These are phyloP conservation scores for Tinea trinotella DNA, from an alignment of 2,888 invertebrate species.

Conservation along the genomic window DNA sequence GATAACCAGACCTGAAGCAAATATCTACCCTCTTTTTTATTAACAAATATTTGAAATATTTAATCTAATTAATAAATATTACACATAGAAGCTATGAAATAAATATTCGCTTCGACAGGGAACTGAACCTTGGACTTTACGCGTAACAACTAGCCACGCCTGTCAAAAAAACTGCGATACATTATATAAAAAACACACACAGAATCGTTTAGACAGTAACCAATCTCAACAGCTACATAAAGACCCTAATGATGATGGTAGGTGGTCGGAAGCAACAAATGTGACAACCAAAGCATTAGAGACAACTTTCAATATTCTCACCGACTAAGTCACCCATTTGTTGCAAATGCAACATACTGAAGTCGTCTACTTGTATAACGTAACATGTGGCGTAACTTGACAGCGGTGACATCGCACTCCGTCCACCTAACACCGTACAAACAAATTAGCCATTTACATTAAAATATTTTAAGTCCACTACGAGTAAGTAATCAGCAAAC, in stretches of 20 bases:
- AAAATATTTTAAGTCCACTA: background rate
- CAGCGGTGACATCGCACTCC: conserved; percentile 38
- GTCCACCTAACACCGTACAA: conserved; percentile 54
- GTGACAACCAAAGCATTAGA: conserved; percentile 33
- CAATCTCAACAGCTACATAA: background rate
- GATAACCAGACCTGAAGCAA: too few relatives aligned
- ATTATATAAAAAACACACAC: background rate
- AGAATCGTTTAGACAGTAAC: too few relatives aligned
- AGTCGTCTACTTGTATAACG: conserved; percentile 46
- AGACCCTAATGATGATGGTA: conserved; percentile 39
- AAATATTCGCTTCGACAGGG: too few relatives aligned
- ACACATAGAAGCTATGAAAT: too few relatives aligned
- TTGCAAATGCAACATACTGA: conserved; percentile 56
- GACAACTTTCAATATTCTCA: conserved; percentile 34
- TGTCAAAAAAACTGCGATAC: too few relatives aligned
- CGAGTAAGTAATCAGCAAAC: too few relatives aligned
- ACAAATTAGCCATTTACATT: background rate
- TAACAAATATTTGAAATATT: too few relatives aligned
- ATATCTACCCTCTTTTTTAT: too few relatives aligned
- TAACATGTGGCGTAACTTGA: conserved; percentile 35
- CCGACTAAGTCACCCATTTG: conserved; percentile 65
- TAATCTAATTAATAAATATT: too few relatives aligned
- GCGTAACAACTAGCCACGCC: too few relatives aligned
- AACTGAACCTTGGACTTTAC: too few relatives aligned
- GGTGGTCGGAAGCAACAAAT: conserved; percentile 61